Conservation (phyloP, 2,888 invertebrate genomes). For the Drosophila nr. perissopoda region DNA sequence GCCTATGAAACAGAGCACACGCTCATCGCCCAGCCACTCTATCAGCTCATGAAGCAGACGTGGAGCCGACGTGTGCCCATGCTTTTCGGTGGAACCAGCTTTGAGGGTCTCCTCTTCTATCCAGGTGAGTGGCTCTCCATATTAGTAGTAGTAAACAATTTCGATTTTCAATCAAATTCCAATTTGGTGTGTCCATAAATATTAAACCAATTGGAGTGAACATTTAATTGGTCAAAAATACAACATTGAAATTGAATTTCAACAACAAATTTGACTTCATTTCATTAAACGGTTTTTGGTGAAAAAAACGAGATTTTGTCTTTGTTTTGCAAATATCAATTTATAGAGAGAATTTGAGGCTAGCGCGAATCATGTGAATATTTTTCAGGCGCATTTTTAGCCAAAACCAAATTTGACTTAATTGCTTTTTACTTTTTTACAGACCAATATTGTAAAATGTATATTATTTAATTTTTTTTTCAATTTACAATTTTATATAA, state of each 20-base stretch:
- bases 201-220: not conserved
- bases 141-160: not conserved
- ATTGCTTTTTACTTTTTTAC: not conserved
- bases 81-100: slow-evolving; percentile 82
- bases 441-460: not conserved
- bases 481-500: not conserved
- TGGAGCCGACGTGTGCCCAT: slow-evolving; percentile 84
- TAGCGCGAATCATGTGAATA: not conserved
- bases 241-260: not conserved
- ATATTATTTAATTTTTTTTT: not conserved
- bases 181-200: not conserved
- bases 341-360: not conserved
- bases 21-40: slow-evolving; percentile 72
- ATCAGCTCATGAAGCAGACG: slow-evolving; percentile 69
- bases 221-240: not conserved
- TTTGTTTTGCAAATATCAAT: not conserved
- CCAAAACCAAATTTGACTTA: not conserved
- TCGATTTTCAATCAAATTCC: not conserved
- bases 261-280: no score
- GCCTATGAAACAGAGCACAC: slow-evolving; percentile 82
- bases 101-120: slow-evolving; percentile 83
- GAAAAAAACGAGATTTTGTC: not conserved
- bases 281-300: not conserved
- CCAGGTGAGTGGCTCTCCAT: slow-evolving; percentile 64
- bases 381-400: not conserved